A percentile compares a stretch with the other conserved stretches of the same genome.
phyloP scores from a whole-genome alignment of 92 coral and sea anemone species.

The Parazoanthus swiftii region DNA sequence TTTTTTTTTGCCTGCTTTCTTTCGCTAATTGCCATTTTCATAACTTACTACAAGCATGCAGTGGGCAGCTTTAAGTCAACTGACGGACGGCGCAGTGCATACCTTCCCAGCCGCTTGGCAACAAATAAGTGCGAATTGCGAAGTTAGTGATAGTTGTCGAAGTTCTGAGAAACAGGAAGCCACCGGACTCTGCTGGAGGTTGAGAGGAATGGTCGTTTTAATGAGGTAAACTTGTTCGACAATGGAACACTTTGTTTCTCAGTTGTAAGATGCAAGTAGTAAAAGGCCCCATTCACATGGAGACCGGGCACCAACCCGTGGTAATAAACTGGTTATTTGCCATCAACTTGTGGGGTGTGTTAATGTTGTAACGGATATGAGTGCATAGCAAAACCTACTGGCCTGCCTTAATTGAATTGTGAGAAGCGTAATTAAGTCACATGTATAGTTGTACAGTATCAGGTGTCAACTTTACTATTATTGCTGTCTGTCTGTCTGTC shows the following conservation, averaged over 20 bases:
- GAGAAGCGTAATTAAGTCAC: neutral
- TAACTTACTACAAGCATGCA: too few relatives aligned
- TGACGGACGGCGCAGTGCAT: neutral
- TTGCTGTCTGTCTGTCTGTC: too few relatives aligned
- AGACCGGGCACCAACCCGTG: too few relatives aligned
- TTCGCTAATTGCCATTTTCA: too few relatives aligned
- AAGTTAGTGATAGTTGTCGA: too few relatives aligned
- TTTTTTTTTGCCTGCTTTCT: too few relatives aligned
- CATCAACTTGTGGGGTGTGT: neutral
- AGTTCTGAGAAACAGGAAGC: neutral
- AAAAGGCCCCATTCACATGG: neutral
- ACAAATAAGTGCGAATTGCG: neutral
- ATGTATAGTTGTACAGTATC: too few relatives aligned
- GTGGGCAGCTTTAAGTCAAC: neutral
- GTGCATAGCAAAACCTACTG: neutral
- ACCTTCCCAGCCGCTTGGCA: neutral
- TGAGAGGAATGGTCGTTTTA: neutral
- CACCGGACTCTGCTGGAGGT: neutral
- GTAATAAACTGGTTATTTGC: too few relatives aligned
- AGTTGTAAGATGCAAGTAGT: neutral
- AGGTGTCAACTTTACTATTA: too few relatives aligned
- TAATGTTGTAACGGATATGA: neutral
- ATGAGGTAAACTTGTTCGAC: neutral
- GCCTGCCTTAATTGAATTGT: too few relatives aligned
- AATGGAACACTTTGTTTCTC: too few relatives aligned